These are phyloP conservation scores for Leptopilina clavipes DNA, from an alignment of 1,140 invertebrate genomes.

Conservation along the genomic window DNA sequence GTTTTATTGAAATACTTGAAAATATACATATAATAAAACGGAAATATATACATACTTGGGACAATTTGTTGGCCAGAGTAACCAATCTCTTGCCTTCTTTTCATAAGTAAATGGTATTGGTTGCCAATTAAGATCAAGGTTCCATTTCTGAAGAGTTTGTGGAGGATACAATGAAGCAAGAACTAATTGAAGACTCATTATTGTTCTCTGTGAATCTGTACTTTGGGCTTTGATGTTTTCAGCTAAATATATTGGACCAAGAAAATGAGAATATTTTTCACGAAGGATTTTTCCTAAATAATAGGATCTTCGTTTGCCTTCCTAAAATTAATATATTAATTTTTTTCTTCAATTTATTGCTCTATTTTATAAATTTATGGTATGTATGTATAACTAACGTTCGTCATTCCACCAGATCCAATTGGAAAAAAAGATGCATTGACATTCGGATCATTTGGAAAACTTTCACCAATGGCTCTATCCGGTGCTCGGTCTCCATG, in stretches of 20 bases:
- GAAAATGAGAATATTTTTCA: conserved; percentile 73
- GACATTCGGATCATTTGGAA: background rate
- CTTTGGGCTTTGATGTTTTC: conserved; percentile 71
- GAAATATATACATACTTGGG: conserved; percentile 28
- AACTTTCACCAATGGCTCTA: conserved; percentile 10
- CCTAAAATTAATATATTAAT: background rate
- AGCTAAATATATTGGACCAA: conserved; percentile 73
- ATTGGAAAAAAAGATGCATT: conserved; percentile 12
- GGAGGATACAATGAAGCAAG: conserved; percentile 77
- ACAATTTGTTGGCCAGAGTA: conserved; percentile 45
- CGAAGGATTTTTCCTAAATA: conserved; percentile 75
- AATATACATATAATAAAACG: background rate
- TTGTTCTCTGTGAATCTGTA: conserved; percentile 76
- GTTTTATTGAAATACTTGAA: background rate
- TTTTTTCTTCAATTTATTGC: background rate
- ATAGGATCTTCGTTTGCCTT: conserved; percentile 73
- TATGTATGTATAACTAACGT: background rate
- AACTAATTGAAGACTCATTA: conserved; percentile 77
- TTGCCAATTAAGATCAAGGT: conserved; percentile 65
- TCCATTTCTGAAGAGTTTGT: conserved; percentile 70
- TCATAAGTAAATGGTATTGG: conserved; percentile 60
- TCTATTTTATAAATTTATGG: background rate
- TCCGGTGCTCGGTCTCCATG: conserved; percentile 27
- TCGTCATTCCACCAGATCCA: conserved; percentile 7
- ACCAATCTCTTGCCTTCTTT: conserved; percentile 51